Base-by-base conservation (phyloP, 2,113 vertebrate species). In the Pongo abelii region DNA sequence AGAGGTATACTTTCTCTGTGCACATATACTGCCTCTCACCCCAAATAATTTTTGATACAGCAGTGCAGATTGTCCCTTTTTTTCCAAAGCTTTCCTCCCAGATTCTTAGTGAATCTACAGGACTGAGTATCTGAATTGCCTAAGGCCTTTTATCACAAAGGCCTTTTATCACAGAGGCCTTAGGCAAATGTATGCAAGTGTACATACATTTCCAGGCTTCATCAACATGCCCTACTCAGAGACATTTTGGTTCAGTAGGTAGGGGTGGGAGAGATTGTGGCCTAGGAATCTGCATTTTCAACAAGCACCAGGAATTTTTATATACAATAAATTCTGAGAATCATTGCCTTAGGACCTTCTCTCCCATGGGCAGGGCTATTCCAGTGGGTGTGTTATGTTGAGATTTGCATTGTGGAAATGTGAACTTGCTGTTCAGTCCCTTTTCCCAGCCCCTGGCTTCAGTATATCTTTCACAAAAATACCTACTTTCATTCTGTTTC, bases 251-350 rank as follows among this genome's bases (percentile, higher is more conserved):
- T 75, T 90, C 38, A 57, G 6, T 80, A 35, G 16, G 7, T 61
- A 32, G 11, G 18, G 3, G 3, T 43, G 25, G 22, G 38, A 50
- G 13, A 3, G 35, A 40, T n/a, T 48, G 48, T 88, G 64, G 46
- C 78, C 57, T 89, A 93, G 40, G 61, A 89, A 90, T 70, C 32
- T 91, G 59, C 35, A 52, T 84, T 94, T 95, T 95, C 48, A 30
- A 69, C 25, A 93, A 30, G 27, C 43, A 32, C n/a, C 2, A 46
- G 4, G 13, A 46, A 10, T 55, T 79, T 11, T 86, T 96, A 72
- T 16, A 10, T 78, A 43, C 20, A 50, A 40, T 10, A 59, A 75
- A 38, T 93, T 74, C 3, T 69, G 52, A 67, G 79, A 48, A 35
- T 89, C 14, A 23, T 38, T 48, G 20, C 43, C 59, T 77, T 77